A percentile compares a stretch with the other conserved stretches of the same genome.
phyloP scores from a whole-genome alignment of 2,888 invertebrate species.

The Diplolepis rosae region DNA sequence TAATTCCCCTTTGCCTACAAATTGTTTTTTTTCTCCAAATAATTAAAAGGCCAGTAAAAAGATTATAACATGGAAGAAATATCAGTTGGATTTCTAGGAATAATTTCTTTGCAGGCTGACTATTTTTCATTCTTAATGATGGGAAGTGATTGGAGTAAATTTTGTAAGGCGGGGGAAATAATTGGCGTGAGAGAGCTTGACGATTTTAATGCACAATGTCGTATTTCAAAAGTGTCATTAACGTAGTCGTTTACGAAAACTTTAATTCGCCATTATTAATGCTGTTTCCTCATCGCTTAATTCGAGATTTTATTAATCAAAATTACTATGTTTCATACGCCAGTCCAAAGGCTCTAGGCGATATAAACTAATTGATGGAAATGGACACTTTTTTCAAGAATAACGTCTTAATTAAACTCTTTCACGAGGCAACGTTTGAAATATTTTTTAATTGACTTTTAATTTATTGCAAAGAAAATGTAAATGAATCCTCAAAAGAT shows the following conservation, averaged over 20 bases:
- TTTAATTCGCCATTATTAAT: constrained; percentile 23
- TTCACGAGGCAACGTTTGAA: neutral
- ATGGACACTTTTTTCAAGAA: neutral
- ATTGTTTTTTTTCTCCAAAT: neutral
- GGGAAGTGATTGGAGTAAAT: constrained; percentile 5
- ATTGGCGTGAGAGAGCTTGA: constrained; percentile 21
- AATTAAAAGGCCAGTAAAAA: too few relatives aligned
- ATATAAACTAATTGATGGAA: neutral
- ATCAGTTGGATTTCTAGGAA: neutral
- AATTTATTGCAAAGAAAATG: neutral
- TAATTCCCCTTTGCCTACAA: neutral
- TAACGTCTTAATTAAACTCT: neutral
- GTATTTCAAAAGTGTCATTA: constrained; percentile 10
- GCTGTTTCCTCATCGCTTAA: neutral
- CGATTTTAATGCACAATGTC: neutral
- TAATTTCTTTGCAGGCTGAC: neutral
- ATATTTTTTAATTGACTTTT: neutral
- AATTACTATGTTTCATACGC: neutral
- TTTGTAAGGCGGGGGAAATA: constrained; percentile 6
- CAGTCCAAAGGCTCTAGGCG: neutral
- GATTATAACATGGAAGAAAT: too few relatives aligned
- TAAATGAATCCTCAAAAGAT: neutral
- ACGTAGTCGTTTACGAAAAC: too few relatives aligned
- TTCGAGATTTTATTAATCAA: constrained; percentile 6
- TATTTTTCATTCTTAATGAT: neutral